These are phyloP conservation scores for Xyliphius kryptos DNA, from an alignment of 2,113 vertebrate genomes.

Conservation along the genomic window DNA sequence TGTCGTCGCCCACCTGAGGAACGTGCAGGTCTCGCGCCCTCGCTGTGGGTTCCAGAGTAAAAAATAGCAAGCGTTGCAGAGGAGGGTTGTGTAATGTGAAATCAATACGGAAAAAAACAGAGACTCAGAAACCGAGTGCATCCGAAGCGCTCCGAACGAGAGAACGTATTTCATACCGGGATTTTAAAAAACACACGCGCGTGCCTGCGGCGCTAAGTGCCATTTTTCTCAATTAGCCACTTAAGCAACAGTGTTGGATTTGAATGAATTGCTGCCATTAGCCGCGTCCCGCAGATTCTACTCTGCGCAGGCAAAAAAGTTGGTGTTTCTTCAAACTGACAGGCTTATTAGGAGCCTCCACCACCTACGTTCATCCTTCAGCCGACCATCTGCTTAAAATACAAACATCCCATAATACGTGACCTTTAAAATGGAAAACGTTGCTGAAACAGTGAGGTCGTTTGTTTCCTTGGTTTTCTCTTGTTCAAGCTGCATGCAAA, in stretches of 20 bases:
- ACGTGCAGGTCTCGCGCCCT: too few species aligned
- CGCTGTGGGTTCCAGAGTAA: neutral
- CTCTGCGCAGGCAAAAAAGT: too few species aligned
- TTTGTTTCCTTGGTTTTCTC: too few species aligned
- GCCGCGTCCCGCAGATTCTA: neutral
- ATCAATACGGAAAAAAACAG: slow-evolving; percentile 15
- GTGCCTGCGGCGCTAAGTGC: too few species aligned
- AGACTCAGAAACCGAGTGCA: neutral
- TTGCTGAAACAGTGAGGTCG: too few species aligned
- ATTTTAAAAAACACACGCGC: neutral
- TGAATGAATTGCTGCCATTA: neutral
- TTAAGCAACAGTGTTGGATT: neutral
- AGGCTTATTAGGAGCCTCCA: too few species aligned
- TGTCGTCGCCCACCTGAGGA: neutral
- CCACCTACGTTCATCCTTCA: too few species aligned
- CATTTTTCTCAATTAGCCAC: neutral
- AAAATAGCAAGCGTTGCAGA: neutral
- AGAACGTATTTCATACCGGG: neutral
- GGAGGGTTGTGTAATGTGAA: slow-evolving; percentile 3
- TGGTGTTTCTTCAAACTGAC: neutral
- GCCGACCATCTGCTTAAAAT: too few species aligned
- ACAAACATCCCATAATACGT: too few species aligned
- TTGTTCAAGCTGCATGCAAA: too few species aligned
- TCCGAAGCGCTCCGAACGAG: neutral
- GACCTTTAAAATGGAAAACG: too few species aligned